A percentile compares a stretch with the other conserved stretches of the same genome.
These are phyloP conservation scores for Holocentrus rufus DNA, from an alignment of 2,797 vertebrate species.

Conservation along the genomic window DNA sequence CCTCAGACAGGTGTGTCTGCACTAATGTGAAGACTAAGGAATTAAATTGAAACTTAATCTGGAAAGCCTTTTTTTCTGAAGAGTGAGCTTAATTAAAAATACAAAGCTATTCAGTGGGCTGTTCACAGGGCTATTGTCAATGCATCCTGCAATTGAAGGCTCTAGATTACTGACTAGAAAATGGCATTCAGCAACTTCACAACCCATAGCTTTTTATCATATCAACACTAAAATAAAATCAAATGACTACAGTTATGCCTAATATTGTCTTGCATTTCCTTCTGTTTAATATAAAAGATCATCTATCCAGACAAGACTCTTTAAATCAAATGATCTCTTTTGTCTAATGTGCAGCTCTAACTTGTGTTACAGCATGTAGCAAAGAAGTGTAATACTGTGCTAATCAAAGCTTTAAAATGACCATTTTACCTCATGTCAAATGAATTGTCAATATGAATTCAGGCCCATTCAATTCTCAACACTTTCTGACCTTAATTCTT, in stretches of 20 bases:
- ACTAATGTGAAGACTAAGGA: too few species aligned
- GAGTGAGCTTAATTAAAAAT: too few species aligned
- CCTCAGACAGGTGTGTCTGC: too few species aligned
- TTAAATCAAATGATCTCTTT: constrained; percentile 32
- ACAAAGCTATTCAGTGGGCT: too few species aligned
- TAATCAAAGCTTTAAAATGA: background rate
- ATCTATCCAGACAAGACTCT: background rate
- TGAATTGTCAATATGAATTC: background rate
- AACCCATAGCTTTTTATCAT: too few species aligned
- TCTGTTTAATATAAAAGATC: background rate
- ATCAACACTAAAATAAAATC: too few species aligned
- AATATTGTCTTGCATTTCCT: background rate
- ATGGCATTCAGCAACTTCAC: too few species aligned
- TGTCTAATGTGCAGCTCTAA: constrained; percentile 25
- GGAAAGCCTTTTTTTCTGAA: too few species aligned
- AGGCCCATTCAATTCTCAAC: background rate
- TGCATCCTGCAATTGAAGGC: too few species aligned
- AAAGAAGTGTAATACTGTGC: background rate
- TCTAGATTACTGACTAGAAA: too few species aligned
- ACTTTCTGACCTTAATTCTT: background rate
- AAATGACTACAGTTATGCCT: background rate
- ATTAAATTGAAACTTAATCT: too few species aligned
- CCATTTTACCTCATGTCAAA: background rate
- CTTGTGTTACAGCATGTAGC: background rate
- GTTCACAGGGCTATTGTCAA: too few species aligned